These are phyloP conservation scores for Crypturellus tataupa DNA, from an alignment of 2,797 vertebrate species.

Conservation along the genomic window DNA sequence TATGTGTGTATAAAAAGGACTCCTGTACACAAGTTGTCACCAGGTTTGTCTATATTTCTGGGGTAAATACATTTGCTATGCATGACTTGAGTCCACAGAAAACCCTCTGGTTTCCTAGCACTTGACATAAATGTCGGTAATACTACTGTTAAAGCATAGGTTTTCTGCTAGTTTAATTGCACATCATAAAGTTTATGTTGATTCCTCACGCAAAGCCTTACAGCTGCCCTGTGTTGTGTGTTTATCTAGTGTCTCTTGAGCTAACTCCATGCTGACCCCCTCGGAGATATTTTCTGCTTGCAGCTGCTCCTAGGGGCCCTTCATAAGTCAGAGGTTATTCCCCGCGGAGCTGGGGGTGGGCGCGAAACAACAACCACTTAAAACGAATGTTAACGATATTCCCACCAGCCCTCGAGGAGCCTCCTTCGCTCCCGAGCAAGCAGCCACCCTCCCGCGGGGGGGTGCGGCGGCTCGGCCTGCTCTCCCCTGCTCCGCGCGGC, in stretches of 20 bases:
- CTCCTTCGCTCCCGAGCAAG: no score
- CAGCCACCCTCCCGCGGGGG: no score
- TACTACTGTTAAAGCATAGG: neutral
- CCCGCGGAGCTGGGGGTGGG: no score
- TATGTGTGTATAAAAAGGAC: neutral
- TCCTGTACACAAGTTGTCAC: neutral
- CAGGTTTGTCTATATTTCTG: neutral
- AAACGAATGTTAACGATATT: no score
- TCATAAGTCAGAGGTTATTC: no score
- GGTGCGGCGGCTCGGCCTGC: no score
- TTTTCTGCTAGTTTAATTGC: neutral
- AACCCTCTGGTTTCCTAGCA: neutral
- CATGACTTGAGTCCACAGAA: neutral
- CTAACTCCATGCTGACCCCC: neutral
- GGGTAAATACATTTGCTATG: neutral
- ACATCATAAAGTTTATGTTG: neutral
- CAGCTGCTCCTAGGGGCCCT: no score
- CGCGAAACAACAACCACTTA: no score
- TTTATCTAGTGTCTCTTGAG: neutral
- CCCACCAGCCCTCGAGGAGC: no score
- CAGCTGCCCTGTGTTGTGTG: neutral
- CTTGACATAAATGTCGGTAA: neutral
- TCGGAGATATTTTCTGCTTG: no score
- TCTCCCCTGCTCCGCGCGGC: no score
- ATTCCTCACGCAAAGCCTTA: neutral